Percentiles rank a stretch among this genome's conserved stretches.
These are phyloP conservation scores for Palythoa caribaeorum DNA, from an alignment of 92 coral and sea anemone species.

Conservation along the genomic window DNA sequence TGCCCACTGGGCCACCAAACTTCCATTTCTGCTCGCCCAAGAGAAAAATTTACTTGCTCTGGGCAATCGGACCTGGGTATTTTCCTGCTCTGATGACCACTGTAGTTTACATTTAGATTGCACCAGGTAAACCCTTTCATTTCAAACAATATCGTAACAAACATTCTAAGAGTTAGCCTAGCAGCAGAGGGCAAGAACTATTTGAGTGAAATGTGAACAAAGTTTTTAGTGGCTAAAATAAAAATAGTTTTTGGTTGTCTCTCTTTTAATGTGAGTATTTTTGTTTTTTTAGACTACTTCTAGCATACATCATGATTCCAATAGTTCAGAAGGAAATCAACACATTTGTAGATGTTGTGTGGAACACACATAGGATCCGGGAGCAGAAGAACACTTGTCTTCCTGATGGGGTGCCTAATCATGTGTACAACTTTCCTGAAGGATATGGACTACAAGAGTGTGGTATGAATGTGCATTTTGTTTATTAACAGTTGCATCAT, in stretches of 20 bases:
- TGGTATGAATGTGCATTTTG: slow-evolving; percentile 28
- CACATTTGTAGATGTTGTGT: slow-evolving; percentile 44
- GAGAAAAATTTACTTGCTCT: slow-evolving; percentile 45
- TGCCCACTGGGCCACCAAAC: slow-evolving; percentile 56
- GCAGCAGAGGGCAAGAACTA: too few relatives aligned
- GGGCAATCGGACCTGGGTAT: slow-evolving; percentile 28
- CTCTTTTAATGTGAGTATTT: neutral
- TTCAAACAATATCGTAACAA: too few relatives aligned
- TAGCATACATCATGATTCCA: slow-evolving; percentile 39
- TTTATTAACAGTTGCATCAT: neutral
- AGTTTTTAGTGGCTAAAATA: too few relatives aligned
- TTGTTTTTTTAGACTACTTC: slow-evolving; percentile 18
- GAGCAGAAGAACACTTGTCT: slow-evolving; percentile 51
- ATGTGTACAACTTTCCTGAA: slow-evolving; percentile 44
- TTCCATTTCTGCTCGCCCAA: slow-evolving; percentile 52
- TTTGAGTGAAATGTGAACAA: too few relatives aligned
- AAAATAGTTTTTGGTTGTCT: too few relatives aligned
- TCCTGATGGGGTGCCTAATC: slow-evolving; percentile 56
- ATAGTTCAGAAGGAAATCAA: slow-evolving; percentile 40
- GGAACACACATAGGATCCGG: slow-evolving; percentile 56
- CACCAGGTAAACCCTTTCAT: too few relatives aligned
- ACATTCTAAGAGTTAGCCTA: too few relatives aligned
- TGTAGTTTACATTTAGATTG: too few relatives aligned
- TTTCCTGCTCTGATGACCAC: neutral
- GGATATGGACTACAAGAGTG: slow-evolving; percentile 56